These are phyloP conservation scores for Kuschelorhynchus macadamiae DNA, from an alignment of 2,888 invertebrate genomes.

Conservation along the genomic window DNA sequence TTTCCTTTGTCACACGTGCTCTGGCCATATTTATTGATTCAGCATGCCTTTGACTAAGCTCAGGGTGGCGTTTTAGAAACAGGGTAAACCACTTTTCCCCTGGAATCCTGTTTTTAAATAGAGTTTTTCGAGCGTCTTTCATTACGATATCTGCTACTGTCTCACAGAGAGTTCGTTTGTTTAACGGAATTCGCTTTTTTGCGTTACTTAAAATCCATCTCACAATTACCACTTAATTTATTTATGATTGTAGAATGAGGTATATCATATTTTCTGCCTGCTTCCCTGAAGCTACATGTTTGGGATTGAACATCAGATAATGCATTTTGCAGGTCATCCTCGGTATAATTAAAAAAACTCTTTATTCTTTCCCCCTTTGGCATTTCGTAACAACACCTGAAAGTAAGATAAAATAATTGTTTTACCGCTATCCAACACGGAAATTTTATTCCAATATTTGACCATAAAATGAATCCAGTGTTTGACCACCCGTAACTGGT, in stretches of 20 bases:
- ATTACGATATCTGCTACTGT: slow-evolving; percentile 49
- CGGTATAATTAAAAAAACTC: not conserved
- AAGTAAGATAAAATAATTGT: too few species aligned
- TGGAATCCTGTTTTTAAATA: slow-evolving; percentile 41
- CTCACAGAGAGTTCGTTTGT: slow-evolving; percentile 44
- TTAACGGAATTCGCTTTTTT: slow-evolving; percentile 48
- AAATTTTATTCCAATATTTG: too few species aligned
- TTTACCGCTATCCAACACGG: too few species aligned
- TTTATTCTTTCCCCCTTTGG: too few species aligned
- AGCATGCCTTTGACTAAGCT: slow-evolving; percentile 43
- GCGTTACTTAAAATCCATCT: slow-evolving; percentile 21
- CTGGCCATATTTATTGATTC: slow-evolving; percentile 41
- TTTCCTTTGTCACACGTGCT: not conserved
- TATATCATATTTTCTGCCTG: not conserved
- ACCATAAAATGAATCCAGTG: too few species aligned
- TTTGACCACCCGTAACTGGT: too few species aligned
- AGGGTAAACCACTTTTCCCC: slow-evolving; percentile 16
- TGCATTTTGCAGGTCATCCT: not conserved
- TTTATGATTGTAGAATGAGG: not conserved
- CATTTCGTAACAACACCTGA: too few species aligned
- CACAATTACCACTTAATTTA: not conserved
- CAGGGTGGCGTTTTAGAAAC: slow-evolving; percentile 46
- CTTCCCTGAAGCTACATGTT: not conserved
- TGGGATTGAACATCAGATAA: not conserved
- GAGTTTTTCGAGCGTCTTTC: slow-evolving; percentile 39